Conservation (phyloP, 1,140 invertebrate species). For the Lepidotrigona ventralis region DNA sequence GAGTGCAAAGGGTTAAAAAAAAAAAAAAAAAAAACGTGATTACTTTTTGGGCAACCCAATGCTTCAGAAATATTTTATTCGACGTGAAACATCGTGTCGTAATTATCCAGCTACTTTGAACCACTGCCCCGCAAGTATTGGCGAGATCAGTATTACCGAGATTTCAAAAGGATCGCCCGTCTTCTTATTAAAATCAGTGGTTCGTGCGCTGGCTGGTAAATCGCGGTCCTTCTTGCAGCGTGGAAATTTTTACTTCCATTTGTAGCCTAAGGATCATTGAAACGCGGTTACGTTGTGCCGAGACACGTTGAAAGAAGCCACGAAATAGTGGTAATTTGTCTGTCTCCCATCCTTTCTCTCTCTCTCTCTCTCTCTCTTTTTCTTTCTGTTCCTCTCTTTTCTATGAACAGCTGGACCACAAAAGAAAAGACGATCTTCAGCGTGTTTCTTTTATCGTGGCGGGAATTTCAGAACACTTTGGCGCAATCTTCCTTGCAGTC, state of each 20-base stretch:
- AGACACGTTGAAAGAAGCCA: not conserved
- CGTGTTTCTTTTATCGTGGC: slow-evolving; percentile 28
- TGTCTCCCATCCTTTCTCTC: not conserved
- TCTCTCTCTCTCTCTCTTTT: too few species aligned
- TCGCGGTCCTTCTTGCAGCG: not conserved
- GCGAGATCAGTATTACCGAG: not conserved
- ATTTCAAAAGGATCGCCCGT: not conserved
- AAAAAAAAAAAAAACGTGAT: too few species aligned
- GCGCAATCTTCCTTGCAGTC: not conserved
- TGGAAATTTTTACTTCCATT: not conserved
- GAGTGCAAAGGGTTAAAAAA: too few species aligned
- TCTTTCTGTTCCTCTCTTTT: too few species aligned
- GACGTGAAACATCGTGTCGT: not conserved
- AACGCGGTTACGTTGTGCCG: slow-evolving; percentile 17
- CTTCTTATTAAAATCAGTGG: not conserved
- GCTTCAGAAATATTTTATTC: not conserved
- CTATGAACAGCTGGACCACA: not conserved
- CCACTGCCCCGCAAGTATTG: not conserved
- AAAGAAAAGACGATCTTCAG: slow-evolving; percentile 13
- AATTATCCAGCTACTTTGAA: not conserved
- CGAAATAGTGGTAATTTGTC: slow-evolving; percentile 27
- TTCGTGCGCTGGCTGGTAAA: not conserved
- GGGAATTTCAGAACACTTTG: slow-evolving; percentile 24
- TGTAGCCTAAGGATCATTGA: not conserved
- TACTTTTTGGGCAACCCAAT: too few species aligned